Percentiles rank a stretch among this genome's conserved stretches.
These are phyloP conservation scores for Antheraea mylitta DNA, from an alignment of 1,140 invertebrate species.

Conservation along the genomic window DNA sequence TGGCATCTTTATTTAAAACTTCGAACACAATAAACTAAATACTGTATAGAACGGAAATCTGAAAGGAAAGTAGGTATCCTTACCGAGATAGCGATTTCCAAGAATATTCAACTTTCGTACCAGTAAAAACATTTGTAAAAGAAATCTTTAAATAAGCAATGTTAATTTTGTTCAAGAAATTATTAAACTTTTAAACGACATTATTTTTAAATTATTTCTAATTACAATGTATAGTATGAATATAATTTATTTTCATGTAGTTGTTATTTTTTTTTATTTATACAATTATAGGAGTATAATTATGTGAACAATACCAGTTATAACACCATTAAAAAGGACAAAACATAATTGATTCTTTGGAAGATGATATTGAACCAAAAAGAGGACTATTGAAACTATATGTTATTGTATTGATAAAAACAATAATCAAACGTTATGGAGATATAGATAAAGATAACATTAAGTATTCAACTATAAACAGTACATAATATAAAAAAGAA, in stretches of 20 bases:
- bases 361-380: too few species aligned
- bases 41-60: neutral
- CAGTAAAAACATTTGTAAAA: conserved; percentile 5
- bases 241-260: too few species aligned
- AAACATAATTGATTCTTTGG: too few species aligned
- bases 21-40: too few species aligned
- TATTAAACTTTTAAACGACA: neutral
- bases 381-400: too few species aligned
- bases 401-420: too few species aligned
- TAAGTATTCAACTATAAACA: neutral
- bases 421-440: too few species aligned
- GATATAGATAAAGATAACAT: neutral
- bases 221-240: neutral
- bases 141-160: neutral
- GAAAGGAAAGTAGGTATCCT: neutral
- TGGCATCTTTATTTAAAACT: too few species aligned
- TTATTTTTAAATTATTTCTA: neutral
- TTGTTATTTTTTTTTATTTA: too few species aligned
- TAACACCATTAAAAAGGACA: too few species aligned
- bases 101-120: conserved; percentile 18
- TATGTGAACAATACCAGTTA: neutral
- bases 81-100: neutral
- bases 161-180: conserved; percentile 4
- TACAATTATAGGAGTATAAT: neutral
- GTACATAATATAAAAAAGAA: too few species aligned